Base-by-base conservation (phyloP, 2,888 invertebrate species). In the Endomychus coccineus region DNA sequence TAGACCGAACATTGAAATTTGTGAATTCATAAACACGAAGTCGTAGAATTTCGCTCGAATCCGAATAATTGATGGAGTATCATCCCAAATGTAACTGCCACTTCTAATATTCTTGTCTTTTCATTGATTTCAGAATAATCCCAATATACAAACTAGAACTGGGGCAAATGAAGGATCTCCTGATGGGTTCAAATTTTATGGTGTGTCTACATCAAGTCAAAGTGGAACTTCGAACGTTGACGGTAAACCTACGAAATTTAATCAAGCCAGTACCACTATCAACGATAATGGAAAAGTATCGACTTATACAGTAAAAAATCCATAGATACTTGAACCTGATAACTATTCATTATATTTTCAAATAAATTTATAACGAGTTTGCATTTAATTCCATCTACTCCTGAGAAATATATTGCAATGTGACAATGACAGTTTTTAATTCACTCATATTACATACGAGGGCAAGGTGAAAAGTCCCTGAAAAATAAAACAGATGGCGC, bases 11-110 rank as follows among this genome's bases (percentile, higher is more conserved):
- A n/a, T n/a, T n/a, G n/a, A n/a, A n/a, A n/a, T n/a, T n/a, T n/a
- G n/a, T n/a, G n/a, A n/a, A n/a, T n/a, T n/a, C n/a, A n/a, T n/a
- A n/a, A n/a, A n/a, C n/a, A n/a, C n/a, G n/a, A n/a, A n/a, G n/a
- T n/a, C n/a, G n/a, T n/a, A n/a, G n/a, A n/a, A n/a, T n/a, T n/a
- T n/a, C n/a, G n/a, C n/a, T n/a, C n/a, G n/a, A n/a, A n/a, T n/a
- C 80, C 39, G 89, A 70, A 39, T 89, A 70, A 65, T 89, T 89
- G 36, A 84, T 83, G 1, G 88, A 87, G 42, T 85, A 85, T n/a
- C n/a, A n/a, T n/a, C n/a, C n/a, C n/a, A n/a, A n/a, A n/a, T n/a
- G n/a, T n/a, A n/a, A n/a, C n/a, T n/a, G n/a, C n/a, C n/a, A n/a
- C n/a, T n/a, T n/a, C n/a, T n/a, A n/a, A n/a, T n/a, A n/a, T n/a